Base-by-base conservation (phyloP, 2,113 vertebrate genomes). In the Agapornis roseicollis region DNA sequence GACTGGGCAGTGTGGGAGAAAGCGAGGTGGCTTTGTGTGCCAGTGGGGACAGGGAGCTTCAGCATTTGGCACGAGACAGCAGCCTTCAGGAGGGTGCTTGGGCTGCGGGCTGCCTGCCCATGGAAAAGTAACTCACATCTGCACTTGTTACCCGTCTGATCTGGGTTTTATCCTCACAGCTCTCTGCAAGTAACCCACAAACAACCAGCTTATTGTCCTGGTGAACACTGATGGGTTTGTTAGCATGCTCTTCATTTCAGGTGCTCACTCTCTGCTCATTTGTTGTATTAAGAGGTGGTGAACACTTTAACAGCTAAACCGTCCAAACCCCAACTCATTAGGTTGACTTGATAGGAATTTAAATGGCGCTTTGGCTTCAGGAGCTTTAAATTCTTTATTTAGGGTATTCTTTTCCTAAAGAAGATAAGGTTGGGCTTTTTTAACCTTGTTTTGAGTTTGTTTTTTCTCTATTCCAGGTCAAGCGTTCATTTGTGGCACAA, bases 111-210 rank as follows among this genome's bases (percentile, higher is more conserved):
- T 72, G 83, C 29, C 23, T 11, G 17, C 69, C 91, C 10, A 2
- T 74, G 53, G 47, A 65, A 90, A 55, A 90, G 41, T 60, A 63
- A 29, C 58, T 49, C 53, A 37, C 23, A 39, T 55, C 56, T 85
- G 29, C 55, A 60, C 17, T 69, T 85, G 61, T 79, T 85, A 61
- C 37, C 86, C 17, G 24, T 77, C 52, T 89, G 6, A 53, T 46
- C 47, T 66, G 49, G 72, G 85, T 86, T 91, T 69, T 73, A 58
- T 86, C 69, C 84, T 80, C 37, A 28, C 55, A 73, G 49, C 50
- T 65, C 22, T 53, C 49, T 61, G 44, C 44, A 47, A 77, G 39
- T 80, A 56, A 83, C 27, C 27, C 0, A 0, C 0, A 0, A 80
- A 42, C 33, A 81, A 84, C 15, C n/a, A 72, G 9, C 9, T 77